A percentile compares a stretch with the other conserved stretches of the same genome.
These are phyloP conservation scores for Salarias fasciatus DNA, from an alignment of 2,797 vertebrate species.

Conservation along the genomic window DNA sequence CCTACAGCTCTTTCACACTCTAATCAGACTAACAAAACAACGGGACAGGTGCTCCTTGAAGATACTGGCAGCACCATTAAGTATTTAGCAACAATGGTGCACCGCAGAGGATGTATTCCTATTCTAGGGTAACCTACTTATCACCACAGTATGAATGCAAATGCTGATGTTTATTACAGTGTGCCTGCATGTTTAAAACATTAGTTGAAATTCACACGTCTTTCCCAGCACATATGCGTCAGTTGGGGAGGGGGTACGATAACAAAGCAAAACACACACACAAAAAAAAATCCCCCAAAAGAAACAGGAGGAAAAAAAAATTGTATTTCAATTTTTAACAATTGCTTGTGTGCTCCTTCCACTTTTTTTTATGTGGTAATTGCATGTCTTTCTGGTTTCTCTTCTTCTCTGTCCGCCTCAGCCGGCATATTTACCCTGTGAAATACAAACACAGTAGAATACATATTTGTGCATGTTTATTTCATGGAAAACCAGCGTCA, in stretches of 20 bases:
- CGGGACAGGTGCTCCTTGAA: constrained; percentile 78
- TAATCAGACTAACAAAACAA: constrained; percentile 81
- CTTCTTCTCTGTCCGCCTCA: constrained; percentile 10
- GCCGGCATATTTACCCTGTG: constrained; percentile 17
- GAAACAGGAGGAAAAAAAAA: constrained; percentile 3
- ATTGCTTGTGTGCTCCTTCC: not conserved
- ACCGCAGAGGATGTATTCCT: constrained; percentile 72
- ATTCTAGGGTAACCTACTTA: constrained; percentile 79
- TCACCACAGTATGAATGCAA: constrained; percentile 70
- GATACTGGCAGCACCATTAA: constrained; percentile 80
- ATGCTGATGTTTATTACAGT: constrained; percentile 71
- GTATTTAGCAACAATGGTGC: constrained; percentile 79
- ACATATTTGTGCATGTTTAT: constrained; percentile 29
- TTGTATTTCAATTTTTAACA: constrained; percentile 27
- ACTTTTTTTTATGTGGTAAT: constrained; percentile 40
- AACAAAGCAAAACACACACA: not conserved
- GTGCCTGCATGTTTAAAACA: constrained; percentile 71
- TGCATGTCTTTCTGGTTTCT: constrained; percentile 16
- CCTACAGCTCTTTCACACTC: constrained; percentile 75
- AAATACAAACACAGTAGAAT: constrained; percentile 22
- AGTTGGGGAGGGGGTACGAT: constrained; percentile 13
- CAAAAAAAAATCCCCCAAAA: not conserved
- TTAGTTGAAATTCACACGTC: constrained; percentile 57
- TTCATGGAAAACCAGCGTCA: constrained; percentile 19
- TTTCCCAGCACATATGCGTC: constrained; percentile 34